Percentiles rank a stretch among this genome's conserved stretches.
phyloP scores from a whole-genome alignment of 1,140 invertebrate genomes.

The Acromyrmex charruanus region DNA sequence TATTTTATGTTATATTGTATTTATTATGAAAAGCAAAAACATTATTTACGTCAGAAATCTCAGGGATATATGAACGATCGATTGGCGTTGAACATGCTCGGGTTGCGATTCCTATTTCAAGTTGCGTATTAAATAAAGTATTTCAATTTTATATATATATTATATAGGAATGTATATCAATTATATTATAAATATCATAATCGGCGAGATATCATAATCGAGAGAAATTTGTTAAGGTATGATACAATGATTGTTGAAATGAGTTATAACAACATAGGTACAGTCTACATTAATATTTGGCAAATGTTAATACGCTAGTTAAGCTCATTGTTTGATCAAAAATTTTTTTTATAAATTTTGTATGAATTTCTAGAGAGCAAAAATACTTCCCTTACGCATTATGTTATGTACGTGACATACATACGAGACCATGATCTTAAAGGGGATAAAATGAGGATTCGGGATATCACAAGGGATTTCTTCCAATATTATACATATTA shows the following conservation, averaged over 20 bases:
- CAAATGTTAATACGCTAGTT: neutral
- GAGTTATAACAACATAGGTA: neutral
- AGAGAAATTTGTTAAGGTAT: neutral
- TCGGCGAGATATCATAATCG: neutral
- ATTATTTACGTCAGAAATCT: too few species aligned
- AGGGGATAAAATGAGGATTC: neutral
- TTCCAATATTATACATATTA: neutral
- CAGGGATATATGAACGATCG: too few species aligned
- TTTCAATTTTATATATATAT: too few species aligned
- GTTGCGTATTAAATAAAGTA: too few species aligned
- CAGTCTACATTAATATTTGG: neutral
- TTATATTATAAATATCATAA: neutral
- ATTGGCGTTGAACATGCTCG: too few species aligned
- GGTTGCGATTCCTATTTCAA: too few species aligned
- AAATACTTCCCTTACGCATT: neutral
- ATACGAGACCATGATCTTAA: neutral
- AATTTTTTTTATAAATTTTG: slow-evolving; percentile 1
- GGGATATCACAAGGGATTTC: slow-evolving; percentile 4
- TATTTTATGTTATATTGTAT: too few species aligned
- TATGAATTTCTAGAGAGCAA: neutral
- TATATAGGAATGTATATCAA: too few species aligned
- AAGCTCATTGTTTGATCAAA: neutral
- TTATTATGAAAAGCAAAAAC: too few species aligned
- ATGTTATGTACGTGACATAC: slow-evolving; percentile 3
- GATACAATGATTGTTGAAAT: too few species aligned